Conservation (phyloP, 2,888 invertebrate species). For the Drosophila testacea region DNA sequence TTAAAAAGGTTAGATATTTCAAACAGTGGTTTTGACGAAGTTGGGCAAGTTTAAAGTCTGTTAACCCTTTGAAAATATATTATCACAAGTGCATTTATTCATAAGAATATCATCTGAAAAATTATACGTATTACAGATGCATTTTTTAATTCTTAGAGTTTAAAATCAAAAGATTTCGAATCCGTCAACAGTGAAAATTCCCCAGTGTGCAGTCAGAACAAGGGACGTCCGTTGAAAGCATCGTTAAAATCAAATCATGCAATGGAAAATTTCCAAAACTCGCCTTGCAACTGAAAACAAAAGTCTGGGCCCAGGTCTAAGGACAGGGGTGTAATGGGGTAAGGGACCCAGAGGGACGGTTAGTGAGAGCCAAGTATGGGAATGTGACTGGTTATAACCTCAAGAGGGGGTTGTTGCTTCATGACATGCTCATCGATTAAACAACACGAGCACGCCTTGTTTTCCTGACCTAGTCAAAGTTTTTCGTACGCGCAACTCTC, state of each 20-base stretch:
- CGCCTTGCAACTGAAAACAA: conserved; percentile 12
- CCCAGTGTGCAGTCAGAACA: not conserved
- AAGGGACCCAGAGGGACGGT: not conserved
- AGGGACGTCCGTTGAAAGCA: conserved; percentile 9
- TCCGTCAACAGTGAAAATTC: no score
- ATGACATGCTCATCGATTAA: conserved; percentile 65
- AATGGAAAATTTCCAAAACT: conserved; percentile 73
- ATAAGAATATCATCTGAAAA: no score
- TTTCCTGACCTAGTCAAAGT: conserved; percentile 77
- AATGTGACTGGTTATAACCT: conserved; percentile 7
- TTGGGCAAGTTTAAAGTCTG: no score
- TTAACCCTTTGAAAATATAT: no score
- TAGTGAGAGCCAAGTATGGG: conserved; percentile 5
- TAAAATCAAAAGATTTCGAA: no score
- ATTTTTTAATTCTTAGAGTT: no score
- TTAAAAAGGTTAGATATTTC: no score
- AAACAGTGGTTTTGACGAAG: no score
- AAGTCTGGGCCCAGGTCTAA: not conserved
- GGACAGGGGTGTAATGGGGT: not conserved
- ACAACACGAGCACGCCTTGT: conserved; percentile 39
- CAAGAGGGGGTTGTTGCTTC: conserved; percentile 44
- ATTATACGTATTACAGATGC: no score
- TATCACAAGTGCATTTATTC: no score
- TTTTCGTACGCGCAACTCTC: conserved; percentile 42
- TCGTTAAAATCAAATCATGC: conserved; percentile 24